phyloP scores from a whole-genome alignment of 2,113 vertebrate species.

The Scytalopus superciliaris region DNA sequence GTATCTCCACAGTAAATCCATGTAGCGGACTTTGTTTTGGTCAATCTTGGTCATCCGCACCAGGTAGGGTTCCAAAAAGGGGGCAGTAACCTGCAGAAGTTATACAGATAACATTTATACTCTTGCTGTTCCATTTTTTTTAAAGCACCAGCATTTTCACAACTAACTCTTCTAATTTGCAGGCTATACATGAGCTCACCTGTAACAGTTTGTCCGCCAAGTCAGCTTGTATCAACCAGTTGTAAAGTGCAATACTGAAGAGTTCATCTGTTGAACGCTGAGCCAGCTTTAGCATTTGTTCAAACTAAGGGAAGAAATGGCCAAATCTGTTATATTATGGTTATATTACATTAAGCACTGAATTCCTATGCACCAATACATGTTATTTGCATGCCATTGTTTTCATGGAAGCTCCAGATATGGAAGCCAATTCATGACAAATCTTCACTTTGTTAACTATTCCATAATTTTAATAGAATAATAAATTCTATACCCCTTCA shows the following conservation, averaged over 20 bases:
- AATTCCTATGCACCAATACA: accelerated
- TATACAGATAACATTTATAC: neutral
- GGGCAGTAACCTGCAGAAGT: conserved; percentile 86
- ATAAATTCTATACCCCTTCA: neutral
- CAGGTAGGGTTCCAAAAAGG: conserved; percentile 92
- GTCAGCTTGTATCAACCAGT: conserved; percentile 95
- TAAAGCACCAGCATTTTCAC: neutral
- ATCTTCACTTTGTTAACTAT: neutral
- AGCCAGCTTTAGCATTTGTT: conserved; percentile 91
- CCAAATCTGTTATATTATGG: neutral
- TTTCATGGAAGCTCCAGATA: neutral
- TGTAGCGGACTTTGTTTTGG: conserved; percentile 94
- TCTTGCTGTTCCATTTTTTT: neutral
- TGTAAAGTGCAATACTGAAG: conserved; percentile 96
- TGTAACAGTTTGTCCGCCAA: conserved; percentile 92
- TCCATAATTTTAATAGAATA: neutral
- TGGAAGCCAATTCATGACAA: neutral
- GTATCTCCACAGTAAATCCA: conserved; percentile 96
- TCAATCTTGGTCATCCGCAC: conserved; percentile 94
- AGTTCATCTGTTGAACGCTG: conserved; percentile 95
- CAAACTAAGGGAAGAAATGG: conserved; percentile 81
- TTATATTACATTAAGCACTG: neutral
- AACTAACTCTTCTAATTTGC: neutral
- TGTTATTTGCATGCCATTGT: accelerated
- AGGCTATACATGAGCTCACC: conserved; percentile 70